phyloP scores from a whole-genome alignment of 2,888 invertebrate species.

The Volucella zonaria region DNA sequence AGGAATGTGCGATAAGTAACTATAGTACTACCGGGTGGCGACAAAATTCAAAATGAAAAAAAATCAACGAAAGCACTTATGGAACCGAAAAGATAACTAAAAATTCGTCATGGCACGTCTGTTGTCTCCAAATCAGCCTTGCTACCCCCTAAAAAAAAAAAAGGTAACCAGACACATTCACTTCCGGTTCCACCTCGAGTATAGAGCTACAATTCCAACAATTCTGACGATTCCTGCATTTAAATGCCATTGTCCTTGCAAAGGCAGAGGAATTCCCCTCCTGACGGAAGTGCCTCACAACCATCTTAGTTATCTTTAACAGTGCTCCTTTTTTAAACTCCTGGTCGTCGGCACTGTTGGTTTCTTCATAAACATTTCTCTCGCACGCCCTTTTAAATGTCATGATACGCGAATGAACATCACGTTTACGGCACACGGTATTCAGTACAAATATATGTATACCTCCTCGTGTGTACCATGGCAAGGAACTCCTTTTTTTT shows the following conservation, averaged over 20 bases:
- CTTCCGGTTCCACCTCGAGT: slow-evolving; percentile 6
- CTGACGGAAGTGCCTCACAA: slow-evolving; percentile 56
- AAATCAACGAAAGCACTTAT: slow-evolving; percentile 45
- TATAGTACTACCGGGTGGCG: background rate
- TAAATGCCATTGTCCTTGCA: slow-evolving; percentile 45
- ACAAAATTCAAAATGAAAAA: slow-evolving; percentile 19
- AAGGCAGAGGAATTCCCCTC: slow-evolving; percentile 32
- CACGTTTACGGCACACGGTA: too few relatives aligned
- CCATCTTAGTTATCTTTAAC: slow-evolving; percentile 41
- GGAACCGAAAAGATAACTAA: background rate
- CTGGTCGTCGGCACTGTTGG: background rate
- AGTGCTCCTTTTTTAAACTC: background rate
- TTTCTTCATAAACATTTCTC: slow-evolving; percentile 40
- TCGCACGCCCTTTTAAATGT: slow-evolving; percentile 65
- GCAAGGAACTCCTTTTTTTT: slow-evolving; percentile 2
- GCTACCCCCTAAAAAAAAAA: background rate
- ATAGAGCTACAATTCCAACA: slow-evolving; percentile 49
- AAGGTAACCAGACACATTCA: background rate
- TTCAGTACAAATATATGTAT: too few relatives aligned
- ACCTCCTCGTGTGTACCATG: background rate
- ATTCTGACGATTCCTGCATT: slow-evolving; percentile 17
- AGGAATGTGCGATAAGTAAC: slow-evolving; percentile 34
- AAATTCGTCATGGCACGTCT: too few relatives aligned
- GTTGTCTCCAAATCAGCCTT: slow-evolving; percentile 18
- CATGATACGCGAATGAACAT: slow-evolving; percentile 18